Evolutionary conservation across 2,888 invertebrate species (phyloP).

Genomic region (Allacma fusca): DNA sequence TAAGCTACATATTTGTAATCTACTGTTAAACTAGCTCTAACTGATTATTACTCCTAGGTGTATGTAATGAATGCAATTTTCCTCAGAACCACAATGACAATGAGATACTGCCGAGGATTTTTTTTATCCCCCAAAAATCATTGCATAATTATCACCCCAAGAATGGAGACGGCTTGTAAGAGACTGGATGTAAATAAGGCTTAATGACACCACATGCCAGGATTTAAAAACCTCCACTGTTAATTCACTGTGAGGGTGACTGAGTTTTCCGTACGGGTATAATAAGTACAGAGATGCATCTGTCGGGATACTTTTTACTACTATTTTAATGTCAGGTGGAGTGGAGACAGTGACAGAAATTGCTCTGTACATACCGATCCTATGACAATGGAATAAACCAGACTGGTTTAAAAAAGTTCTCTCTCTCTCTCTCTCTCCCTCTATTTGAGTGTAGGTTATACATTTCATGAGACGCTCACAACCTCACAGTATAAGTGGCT

Average conservation of each 20-base stretch:
- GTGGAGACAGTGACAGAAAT: background rate
- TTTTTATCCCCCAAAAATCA: slow-evolving; percentile 7
- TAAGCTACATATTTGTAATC: too few relatives aligned
- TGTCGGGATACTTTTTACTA: too few relatives aligned
- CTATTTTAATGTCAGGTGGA: background rate
- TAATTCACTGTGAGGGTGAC: background rate
- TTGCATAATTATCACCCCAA: slow-evolving; percentile 12
- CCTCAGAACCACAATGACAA: too few relatives aligned
- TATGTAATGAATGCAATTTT: too few relatives aligned
- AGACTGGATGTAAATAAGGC: background rate
- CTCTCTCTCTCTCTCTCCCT: too few relatives aligned
- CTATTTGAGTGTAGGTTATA: too few relatives aligned
- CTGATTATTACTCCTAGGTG: too few relatives aligned
- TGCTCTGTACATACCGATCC: background rate
- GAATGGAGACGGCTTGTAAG: background rate
- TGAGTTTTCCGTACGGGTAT: background rate
- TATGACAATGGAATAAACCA: background rate
- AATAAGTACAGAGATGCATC: background rate
- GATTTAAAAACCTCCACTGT: slow-evolving; percentile 7
- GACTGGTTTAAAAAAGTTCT: background rate
- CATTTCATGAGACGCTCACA: too few relatives aligned
- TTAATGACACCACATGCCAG: slow-evolving; percentile 12
- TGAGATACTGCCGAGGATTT: background rate
- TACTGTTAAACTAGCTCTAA: too few relatives aligned
- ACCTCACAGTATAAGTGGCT: too few relatives aligned